Conservation (phyloP, 1,140 invertebrate genomes). For the Neotoxoptera formosana region DNA sequence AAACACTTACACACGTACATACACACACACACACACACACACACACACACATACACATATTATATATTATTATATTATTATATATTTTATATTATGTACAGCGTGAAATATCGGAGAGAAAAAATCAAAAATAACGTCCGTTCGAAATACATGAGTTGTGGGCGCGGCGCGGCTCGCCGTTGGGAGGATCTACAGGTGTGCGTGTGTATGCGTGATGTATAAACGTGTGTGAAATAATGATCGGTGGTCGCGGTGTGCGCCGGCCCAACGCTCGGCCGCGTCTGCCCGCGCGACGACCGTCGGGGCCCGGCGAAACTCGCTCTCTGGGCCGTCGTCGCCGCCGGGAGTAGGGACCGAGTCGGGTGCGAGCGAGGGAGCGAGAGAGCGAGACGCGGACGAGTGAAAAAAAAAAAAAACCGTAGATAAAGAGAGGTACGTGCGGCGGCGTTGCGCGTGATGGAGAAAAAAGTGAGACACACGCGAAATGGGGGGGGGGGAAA, state of each 20-base stretch:
- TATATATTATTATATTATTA: not conserved
- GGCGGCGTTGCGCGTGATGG: not conserved
- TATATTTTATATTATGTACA: not conserved
- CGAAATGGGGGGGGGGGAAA: not conserved
- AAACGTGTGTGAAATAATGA: not conserved
- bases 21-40: not conserved
- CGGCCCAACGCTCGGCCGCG: conserved; percentile 29
- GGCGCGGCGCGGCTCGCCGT: conserved; percentile 31
- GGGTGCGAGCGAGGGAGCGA: not conserved
- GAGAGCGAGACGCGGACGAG: not conserved
- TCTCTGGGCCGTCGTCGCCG: not conserved
- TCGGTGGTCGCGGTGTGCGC: conserved; percentile 29
- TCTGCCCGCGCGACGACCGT: conserved; percentile 16
- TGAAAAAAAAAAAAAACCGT: not conserved
- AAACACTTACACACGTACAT: not conserved
- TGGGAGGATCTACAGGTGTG: conserved; percentile 42
- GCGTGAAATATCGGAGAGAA: not conserved
- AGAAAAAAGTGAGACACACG: not conserved
- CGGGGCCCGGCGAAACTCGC: conserved; percentile 30
- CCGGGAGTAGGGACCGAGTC: not conserved
- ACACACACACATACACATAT: not conserved
- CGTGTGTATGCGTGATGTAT: not conserved
- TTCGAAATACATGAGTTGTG: conserved; percentile 34
- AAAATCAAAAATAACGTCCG: conserved; percentile 4
- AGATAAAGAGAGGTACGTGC: not conserved